Evolutionary conservation across 2,797 vertebrate species (phyloP).

Genomic region (Margarornis squamiger): DNA sequence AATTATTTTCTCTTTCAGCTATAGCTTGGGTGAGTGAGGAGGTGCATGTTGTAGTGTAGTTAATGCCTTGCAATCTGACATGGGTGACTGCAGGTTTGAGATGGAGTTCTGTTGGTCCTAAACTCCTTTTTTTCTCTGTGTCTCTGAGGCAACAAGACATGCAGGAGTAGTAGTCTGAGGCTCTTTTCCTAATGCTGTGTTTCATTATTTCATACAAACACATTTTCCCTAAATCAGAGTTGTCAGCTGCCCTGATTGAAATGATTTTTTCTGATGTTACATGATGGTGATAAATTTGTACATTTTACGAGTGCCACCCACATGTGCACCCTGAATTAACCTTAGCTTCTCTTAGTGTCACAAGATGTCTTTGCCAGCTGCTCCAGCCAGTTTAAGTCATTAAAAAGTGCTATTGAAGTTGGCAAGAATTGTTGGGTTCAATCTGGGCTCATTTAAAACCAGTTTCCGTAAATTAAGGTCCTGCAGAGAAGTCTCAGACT

Average conservation of each 20-base stretch:
- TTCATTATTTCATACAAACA: neutral
- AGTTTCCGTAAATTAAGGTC: neutral
- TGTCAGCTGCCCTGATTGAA: neutral
- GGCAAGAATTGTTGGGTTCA: neutral
- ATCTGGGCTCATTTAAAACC: neutral
- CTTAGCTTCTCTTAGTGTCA: neutral
- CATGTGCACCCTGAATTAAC: neutral
- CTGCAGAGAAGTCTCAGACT: neutral
- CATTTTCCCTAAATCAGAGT: neutral
- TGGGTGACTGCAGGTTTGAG: neutral
- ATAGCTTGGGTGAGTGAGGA: neutral
- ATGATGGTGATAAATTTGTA: neutral
- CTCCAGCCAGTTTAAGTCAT: conserved; percentile 2
- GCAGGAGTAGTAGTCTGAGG: neutral
- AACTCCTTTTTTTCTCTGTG: neutral
- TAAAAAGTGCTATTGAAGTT: conserved; percentile 19
- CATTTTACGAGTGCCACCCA: rapidly evolving
- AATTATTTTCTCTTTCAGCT: conserved; percentile 4
- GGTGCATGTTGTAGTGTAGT: neutral
- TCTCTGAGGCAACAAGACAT: neutral
- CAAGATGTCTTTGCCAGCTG: conserved; percentile 29
- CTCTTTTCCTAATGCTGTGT: neutral
- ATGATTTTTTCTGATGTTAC: neutral
- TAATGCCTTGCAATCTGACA: neutral
- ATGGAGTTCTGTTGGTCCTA: neutral